phyloP scores from a whole-genome alignment of 2,888 invertebrate genomes.

The Lochmaea crataegi region DNA sequence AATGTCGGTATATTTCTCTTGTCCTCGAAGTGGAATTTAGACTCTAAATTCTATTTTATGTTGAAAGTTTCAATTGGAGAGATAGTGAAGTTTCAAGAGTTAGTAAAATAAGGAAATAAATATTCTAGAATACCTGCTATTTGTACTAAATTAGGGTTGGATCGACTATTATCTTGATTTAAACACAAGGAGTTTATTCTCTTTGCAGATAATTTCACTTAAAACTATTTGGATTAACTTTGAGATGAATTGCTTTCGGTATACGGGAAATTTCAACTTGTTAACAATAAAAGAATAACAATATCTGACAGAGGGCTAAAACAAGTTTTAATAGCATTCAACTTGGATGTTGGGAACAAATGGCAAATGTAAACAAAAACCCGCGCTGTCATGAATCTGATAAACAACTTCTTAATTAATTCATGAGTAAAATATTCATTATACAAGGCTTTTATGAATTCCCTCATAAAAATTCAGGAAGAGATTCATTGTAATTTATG shows the following conservation, averaged over 20 bases:
- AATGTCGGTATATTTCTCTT: neutral
- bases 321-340: no score
- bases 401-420: no score
- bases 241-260: neutral
- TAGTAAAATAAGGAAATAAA: neutral
- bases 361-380: no score
- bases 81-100: slow-evolving; percentile 2
- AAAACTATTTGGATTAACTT: neutral
- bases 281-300: no score
- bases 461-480: neutral
- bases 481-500: no score
- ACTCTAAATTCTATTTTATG: slow-evolving; percentile 12
- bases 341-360: no score
- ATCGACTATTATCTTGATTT: neutral
- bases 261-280: neutral
- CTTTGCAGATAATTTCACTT: neutral
- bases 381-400: no score
- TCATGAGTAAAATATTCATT: no score
- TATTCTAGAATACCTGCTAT: neutral
- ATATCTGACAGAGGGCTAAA: no score
- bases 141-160: neutral
- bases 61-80: slow-evolving; percentile 8
- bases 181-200: neutral
- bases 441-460: neutral
- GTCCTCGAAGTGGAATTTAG: neutral